Base-by-base conservation (phyloP, 2,888 invertebrate species). In the Lithosia quadra region DNA sequence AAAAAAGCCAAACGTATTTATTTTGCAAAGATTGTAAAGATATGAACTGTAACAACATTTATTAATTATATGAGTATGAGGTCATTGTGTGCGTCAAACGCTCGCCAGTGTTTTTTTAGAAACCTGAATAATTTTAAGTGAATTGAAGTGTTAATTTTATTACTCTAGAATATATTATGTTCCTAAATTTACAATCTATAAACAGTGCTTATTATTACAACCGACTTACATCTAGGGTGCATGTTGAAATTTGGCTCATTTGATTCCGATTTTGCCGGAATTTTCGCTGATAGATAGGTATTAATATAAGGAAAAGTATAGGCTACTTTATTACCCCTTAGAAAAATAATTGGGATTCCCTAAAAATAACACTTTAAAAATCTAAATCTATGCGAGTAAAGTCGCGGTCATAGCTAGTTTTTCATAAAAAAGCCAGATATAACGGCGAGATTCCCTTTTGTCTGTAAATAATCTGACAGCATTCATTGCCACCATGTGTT, bases 401-500 rank as follows among this genome's bases (percentile, higher is more conserved):
- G n/a, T n/a, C n/a, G n/a, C n/a, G n/a, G n/a, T n/a, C n/a, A n/a
- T n/a, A n/a, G n/a, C n/a, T n/a, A n/a, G n/a, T 24, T 66, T 73
- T 73, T 75, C 69, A 69, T 68, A 68, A 61, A 68, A 66, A 65
- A 73, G 72, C 74, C 73, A 72, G 69, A 75, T 75, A 77, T 74
- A 72, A 75, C 69, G 67, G 67, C 71, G 65, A 53, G 70, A 75
- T 80, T 75, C 77, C 68, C 73, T 77, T 76, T 79, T 75, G 78
- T 82, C 83, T 76, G 58, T 84, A 87, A 87, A 88, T 88, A 87
- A 85, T 79, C 81, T 34, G 71, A 69, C 67, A 75, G 78, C 77
- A 82, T 76, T 79, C 78, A 82, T 81, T 76, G 77, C 81, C 68
- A 72, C 89, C 93, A 93, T 87, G 85, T 94, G 94, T 90, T 88